Conservation (phyloP, 2,797 vertebrate genomes). For the Emydoidea blandingii region DNA sequence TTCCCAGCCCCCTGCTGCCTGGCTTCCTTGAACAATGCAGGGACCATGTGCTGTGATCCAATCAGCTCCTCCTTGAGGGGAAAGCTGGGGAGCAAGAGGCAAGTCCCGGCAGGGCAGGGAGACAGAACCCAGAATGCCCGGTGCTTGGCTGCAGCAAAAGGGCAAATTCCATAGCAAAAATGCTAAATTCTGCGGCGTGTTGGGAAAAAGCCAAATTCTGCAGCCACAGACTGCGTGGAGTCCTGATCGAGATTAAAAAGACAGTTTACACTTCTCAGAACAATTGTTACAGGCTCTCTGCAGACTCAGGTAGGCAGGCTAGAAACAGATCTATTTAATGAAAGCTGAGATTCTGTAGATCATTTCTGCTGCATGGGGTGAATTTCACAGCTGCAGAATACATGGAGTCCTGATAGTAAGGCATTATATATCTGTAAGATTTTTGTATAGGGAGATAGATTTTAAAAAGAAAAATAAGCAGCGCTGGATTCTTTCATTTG, state of each 20-base stretch:
- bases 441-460: no score
- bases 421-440: no score
- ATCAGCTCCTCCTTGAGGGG: not conserved
- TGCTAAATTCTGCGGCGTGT: not conserved
- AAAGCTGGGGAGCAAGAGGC: not conserved
- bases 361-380: no score
- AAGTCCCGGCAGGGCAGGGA: not conserved
- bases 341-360: no score
- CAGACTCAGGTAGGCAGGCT: not conserved
- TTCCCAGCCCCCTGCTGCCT: not conserved
- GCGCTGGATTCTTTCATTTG: not conserved
- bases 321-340: not conserved
- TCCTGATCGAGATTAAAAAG: not conserved
- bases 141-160: not conserved
- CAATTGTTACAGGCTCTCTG: not conserved
- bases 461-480: no score
- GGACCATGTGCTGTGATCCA: not conserved
- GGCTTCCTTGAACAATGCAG: not conserved
- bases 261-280: not conserved
- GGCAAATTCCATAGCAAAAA: not conserved
- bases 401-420: not conserved
- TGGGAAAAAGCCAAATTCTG: not conserved
- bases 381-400: not conserved
- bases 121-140: not conserved
- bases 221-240: not conserved